phyloP scores from a whole-genome alignment of 2,888 invertebrate genomes.

The Caenorhabditis panamensis region DNA sequence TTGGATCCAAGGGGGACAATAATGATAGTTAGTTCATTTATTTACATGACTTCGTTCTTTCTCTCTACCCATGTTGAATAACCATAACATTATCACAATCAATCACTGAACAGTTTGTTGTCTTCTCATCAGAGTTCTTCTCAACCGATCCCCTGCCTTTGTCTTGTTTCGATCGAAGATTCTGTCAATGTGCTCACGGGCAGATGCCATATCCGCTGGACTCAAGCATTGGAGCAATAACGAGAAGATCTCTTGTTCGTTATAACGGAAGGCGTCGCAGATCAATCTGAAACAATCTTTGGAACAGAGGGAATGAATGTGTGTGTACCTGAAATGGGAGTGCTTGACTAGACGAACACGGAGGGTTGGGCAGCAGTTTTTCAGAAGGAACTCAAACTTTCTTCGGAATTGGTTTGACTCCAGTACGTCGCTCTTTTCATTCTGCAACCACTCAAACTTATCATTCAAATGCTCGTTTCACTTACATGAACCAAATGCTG shows the following conservation, averaged over 20 bases:
- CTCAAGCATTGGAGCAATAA: slow-evolving; percentile 62
- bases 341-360: slow-evolving; percentile 36
- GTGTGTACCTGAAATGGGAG: slow-evolving; percentile 37
- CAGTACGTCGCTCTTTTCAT: slow-evolving; percentile 63
- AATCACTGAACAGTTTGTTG: slow-evolving; percentile 60
- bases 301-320: not conserved
- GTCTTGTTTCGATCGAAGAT: slow-evolving; percentile 66
- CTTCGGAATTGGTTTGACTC: slow-evolving; percentile 62
- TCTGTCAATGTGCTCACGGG: slow-evolving; percentile 67
- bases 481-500: slow-evolving; percentile 63
- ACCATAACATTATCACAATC: not conserved
- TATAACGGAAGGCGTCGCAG: slow-evolving; percentile 71
- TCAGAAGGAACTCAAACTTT: slow-evolving; percentile 68
- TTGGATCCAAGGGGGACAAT: not conserved
- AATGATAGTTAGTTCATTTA: slow-evolving; percentile 11
- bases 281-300: no score
- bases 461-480: no score
- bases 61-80: slow-evolving; percentile 26
- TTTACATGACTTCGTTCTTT: not conserved
- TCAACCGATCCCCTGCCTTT: slow-evolving; percentile 46
- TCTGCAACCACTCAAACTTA: no score
- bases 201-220: slow-evolving; percentile 59
- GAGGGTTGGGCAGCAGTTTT: slow-evolving; percentile 65
- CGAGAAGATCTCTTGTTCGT: slow-evolving; percentile 63
- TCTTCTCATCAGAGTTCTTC: slow-evolving; percentile 57